phyloP scores from a whole-genome alignment of 2,113 vertebrate species.

The Crocuta crocuta region DNA sequence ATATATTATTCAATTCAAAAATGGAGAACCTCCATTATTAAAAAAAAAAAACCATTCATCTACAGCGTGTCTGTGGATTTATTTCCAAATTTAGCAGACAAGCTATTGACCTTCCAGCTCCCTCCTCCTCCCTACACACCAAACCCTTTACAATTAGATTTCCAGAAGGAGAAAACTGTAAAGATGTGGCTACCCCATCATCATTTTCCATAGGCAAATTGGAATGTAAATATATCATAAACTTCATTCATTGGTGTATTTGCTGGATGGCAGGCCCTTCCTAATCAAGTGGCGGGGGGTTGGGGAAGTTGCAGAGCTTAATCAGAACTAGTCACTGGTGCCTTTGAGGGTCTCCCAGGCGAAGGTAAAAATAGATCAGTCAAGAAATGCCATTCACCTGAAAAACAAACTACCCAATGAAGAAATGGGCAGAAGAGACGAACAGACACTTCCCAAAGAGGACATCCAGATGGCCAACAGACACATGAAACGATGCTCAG shows the following conservation, averaged over 20 bases:
- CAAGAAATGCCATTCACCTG: neutral
- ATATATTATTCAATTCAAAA: constrained; percentile 62
- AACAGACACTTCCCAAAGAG: too few relatives aligned
- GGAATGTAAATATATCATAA: neutral
- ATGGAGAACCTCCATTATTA: constrained; percentile 14
- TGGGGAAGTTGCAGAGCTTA: neutral
- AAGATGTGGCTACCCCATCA: neutral
- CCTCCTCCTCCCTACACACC: too few relatives aligned
- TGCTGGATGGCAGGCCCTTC: neutral
- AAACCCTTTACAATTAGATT: neutral
- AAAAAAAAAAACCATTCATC: neutral
- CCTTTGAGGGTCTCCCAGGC: neutral
- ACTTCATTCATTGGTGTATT: neutral
- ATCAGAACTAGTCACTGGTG: neutral
- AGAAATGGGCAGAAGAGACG: too few relatives aligned
- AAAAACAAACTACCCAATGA: too few relatives aligned
- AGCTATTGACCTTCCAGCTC: neutral
- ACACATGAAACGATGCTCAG: too few relatives aligned
- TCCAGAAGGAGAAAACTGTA: neutral
- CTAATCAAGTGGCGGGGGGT: accelerated
- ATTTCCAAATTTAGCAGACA: constrained; percentile 37
- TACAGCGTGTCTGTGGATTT: neutral
- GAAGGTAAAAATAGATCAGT: neutral
- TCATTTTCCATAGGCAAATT: neutral
- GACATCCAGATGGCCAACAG: too few relatives aligned